Evolutionary conservation across 2,797 vertebrate genomes (phyloP).

Genomic region (Enteromius viviparus): DNA sequence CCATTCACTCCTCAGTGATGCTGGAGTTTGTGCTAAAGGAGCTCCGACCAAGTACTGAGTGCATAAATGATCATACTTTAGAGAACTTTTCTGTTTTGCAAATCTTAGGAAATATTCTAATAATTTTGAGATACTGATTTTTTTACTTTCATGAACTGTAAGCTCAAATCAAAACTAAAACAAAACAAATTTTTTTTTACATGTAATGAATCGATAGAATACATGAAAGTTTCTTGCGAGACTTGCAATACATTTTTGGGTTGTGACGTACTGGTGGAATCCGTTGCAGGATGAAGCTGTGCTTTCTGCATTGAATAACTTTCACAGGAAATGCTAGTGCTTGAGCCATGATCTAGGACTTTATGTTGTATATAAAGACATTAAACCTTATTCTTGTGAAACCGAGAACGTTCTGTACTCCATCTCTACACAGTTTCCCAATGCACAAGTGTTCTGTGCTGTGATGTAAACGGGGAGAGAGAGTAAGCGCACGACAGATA

Average conservation of each 20-base stretch:
- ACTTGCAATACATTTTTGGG: neutral
- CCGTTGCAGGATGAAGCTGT: neutral
- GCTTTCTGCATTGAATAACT: neutral
- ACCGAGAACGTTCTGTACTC: neutral
- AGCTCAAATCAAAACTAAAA: too few species aligned
- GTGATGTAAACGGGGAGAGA: slow-evolving; percentile 20
- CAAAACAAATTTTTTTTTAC: too few species aligned
- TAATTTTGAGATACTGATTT: too few species aligned
- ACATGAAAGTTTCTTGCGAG: too few species aligned
- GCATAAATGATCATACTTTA: too few species aligned
- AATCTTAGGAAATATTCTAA: too few species aligned
- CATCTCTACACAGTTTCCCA: slow-evolving; percentile 42
- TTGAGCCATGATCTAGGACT: slow-evolving; percentile 6
- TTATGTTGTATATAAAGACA: slow-evolving; percentile 5
- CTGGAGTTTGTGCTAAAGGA: too few species aligned
- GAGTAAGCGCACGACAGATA: slow-evolving; percentile 12
- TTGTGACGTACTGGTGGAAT: neutral
- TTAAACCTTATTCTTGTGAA: slow-evolving; percentile 23
- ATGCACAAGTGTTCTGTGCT: slow-evolving; percentile 8
- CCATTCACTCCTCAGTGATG: too few species aligned
- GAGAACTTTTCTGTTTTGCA: too few species aligned
- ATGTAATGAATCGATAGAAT: too few species aligned
- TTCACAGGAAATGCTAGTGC: neutral
- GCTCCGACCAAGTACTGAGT: too few species aligned
- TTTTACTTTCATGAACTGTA: too few species aligned